Evolutionary conservation across 2,113 vertebrate genomes (phyloP).

Genomic region (Ariopsis seemanni): DNA sequence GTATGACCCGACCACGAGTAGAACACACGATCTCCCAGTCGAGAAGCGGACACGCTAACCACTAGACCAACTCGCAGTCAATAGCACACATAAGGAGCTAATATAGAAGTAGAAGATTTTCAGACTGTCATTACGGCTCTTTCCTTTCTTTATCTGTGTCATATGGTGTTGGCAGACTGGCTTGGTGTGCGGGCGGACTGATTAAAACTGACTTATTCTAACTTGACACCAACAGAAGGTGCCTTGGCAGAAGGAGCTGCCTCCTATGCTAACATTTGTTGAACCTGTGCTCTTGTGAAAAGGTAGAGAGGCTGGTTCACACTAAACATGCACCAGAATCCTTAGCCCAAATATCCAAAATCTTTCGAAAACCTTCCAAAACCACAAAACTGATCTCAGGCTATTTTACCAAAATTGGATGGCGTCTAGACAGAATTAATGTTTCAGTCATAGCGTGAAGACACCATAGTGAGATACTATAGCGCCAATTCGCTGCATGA

Average conservation of each 20-base stretch:
- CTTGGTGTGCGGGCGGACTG: conserved; percentile 40
- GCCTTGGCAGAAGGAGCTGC: conserved; percentile 19
- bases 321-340: not conserved
- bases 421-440: conserved; percentile 28
- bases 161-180: conserved; percentile 30
- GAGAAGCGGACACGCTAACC: no score
- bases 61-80: no score
- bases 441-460: conserved; percentile 27
- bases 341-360: conserved; percentile 9
- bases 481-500: conserved; percentile 40
- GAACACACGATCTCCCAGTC: no score
- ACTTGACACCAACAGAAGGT: conserved; percentile 46
- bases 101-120: conserved; percentile 25
- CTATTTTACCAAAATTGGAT: not conserved
- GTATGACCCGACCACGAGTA: no score
- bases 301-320: not conserved
- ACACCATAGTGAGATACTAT: conserved; percentile 30
- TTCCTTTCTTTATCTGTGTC: conserved; percentile 16
- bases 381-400: not conserved
- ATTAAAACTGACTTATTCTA: conserved; percentile 51
- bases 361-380: not conserved
- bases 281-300: conserved; percentile 21
- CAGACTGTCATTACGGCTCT: conserved; percentile 36
- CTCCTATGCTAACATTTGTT: conserved; percentile 32
- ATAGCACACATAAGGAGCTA: not conserved